phyloP scores from a whole-genome alignment of 2,888 invertebrate genomes.

The Schizotus pectinicornis region DNA sequence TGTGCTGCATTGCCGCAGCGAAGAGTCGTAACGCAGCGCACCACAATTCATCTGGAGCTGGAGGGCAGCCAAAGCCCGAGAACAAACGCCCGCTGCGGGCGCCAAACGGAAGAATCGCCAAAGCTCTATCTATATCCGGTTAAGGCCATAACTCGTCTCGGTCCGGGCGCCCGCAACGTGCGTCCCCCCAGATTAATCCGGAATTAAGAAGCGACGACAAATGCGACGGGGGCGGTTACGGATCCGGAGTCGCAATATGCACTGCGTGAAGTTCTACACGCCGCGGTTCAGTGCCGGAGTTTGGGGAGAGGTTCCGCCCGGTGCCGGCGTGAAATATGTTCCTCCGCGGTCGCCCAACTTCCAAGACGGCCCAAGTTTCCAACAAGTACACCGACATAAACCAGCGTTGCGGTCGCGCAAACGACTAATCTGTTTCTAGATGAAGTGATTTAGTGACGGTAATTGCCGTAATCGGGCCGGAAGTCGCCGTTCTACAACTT shows the following conservation, averaged over 20 bases:
- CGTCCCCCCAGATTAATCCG: constrained; percentile 10
- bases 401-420: constrained; percentile 50
- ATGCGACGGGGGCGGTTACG: constrained; percentile 1
- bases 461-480: constrained; percentile 41
- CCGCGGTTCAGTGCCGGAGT: constrained; percentile 37
- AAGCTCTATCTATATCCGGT: constrained; percentile 49
- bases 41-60: constrained; percentile 51
- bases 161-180: constrained; percentile 9
- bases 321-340: constrained; percentile 52
- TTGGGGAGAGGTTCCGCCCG: constrained; percentile 44
- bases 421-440: constrained; percentile 55
- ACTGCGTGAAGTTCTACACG: constrained; percentile 39
- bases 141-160: constrained; percentile 46
- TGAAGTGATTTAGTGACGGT: constrained; percentile 57
- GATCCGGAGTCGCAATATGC: constrained; percentile 16
- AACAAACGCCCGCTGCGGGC: constrained; percentile 38
- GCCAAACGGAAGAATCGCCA: constrained; percentile 40
- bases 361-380: constrained; percentile 52
- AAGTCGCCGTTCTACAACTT: not conserved
- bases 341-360: constrained; percentile 51
- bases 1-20: constrained; percentile 47
- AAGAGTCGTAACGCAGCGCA: constrained; percentile 44
- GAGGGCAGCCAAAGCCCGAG: constrained; percentile 49
- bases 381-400: constrained; percentile 45
- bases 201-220: constrained; percentile 11